Evolutionary conservation across 2,888 invertebrate species (phyloP), one percentile per base, ranked within the genome.

Genomic region (Dryomyza anilis): DNA sequence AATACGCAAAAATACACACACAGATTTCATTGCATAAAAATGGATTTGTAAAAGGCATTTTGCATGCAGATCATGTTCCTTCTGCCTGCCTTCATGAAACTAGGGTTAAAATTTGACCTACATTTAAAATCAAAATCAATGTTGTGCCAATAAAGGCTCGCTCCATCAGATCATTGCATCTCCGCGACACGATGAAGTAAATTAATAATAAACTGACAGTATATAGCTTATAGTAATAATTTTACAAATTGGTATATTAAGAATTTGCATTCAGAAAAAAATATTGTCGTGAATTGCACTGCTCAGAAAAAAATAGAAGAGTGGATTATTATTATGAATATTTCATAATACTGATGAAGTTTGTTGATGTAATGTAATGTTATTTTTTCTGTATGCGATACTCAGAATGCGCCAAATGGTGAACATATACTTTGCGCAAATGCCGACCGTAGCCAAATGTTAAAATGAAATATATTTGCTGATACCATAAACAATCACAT

Each of bases 81-180:
- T n/a, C 14, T 19, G 33, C 36, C 19, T 8, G 36, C 12, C 23
- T 4, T 23, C 36, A 25, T 64, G 52, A 39, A 65, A 68, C 67
- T 71, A 66, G 69, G 69, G 68, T 69, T 69, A 69, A 69, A 70
- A 70, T 69, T 68, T 70, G 72, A 72, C 71, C 72, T 67, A 72
- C 57, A 69, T 72, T 45, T 52, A 65, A 56, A 67, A 71, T 67
- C 69, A 67, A 70, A 72, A 71, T 70, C 72, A 71, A 69, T 61
- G 70, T n/a, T n/a, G 70, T 69, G 69, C 43, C 61, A 61, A 53
- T 25, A 52, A 39, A 50, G 50, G 25, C 60, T 16, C 39, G 21
- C n/a, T 14, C 30, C n/a, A n/a, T n/a, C n/a, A n/a, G n/a, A n/a
- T n/a, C n/a, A n/a, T n/a, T n/a, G n/a, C n/a, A n/a, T n/a, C n/a